A percentile compares a stretch with the other conserved stretches of the same genome.
phyloP scores from a whole-genome alignment of 1,140 invertebrate species.

The Heliconius eleuchia region DNA sequence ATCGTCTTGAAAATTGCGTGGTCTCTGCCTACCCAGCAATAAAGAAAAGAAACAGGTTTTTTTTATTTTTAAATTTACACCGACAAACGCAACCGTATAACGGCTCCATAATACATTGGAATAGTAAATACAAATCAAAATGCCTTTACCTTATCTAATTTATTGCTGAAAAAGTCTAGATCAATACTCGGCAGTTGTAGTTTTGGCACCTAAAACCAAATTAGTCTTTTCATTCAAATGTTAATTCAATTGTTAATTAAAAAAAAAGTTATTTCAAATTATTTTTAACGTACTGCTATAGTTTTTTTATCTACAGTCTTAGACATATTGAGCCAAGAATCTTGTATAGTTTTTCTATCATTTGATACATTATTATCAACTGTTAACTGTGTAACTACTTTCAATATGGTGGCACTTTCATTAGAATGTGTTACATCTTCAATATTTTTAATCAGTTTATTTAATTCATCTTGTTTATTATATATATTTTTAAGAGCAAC shows the following conservation, averaged over 20 bases:
- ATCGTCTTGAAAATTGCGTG: too few species aligned
- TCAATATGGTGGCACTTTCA: not conserved
- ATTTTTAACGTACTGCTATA: conserved; percentile 16
- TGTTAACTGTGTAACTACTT: not conserved
- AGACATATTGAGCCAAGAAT: conserved; percentile 15
- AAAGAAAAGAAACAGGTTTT: too few species aligned
- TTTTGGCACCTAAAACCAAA: conserved; percentile 59
- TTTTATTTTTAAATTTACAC: not conserved
- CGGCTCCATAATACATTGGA: not conserved
- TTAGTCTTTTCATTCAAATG: not conserved
- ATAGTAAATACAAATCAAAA: not conserved
- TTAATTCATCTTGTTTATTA: conserved; percentile 43
- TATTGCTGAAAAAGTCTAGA: conserved; percentile 52
- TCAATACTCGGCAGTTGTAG: conserved; percentile 50
- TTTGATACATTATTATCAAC: not conserved
- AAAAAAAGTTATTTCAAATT: conserved; percentile 18
- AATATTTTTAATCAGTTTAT: conserved; percentile 45
- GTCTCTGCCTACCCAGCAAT: too few species aligned
- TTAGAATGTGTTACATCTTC: conserved; percentile 33
- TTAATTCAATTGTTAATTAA: not conserved
- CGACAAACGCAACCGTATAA: not conserved
- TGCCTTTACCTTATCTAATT: conserved; percentile 58
- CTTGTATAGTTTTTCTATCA: not conserved
- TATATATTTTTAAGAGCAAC: conserved; percentile 43
- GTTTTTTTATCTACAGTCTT: not conserved